Base-by-base conservation (phyloP, 2,113 vertebrate genomes). In the Toxotes jaculatrix region DNA sequence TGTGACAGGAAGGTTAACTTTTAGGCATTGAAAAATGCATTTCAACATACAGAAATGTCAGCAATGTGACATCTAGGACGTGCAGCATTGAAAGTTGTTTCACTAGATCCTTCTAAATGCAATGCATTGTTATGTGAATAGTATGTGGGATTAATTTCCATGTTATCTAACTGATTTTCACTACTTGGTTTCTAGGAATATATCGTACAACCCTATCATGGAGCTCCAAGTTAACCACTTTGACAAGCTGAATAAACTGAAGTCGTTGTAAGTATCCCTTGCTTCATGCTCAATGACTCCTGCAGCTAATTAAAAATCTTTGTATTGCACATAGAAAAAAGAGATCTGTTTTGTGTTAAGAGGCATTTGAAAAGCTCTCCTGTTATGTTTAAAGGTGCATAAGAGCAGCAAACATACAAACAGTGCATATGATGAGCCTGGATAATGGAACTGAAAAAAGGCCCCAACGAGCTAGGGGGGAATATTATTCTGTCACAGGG, bases 141-240 rank as follows among this genome's bases (percentile, higher is more conserved):
- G 47, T 21, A 45, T 53, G 38, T 64, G 3, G 1, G 0, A 65
- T n/a, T 7, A 0, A n/a, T 38, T 23, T 17, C 5, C 1, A n/a
- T 51, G 4, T 66, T 10, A 2, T 55, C n/a, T 23, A 38, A 13
- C 23, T 55, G 21, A 66, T 56, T 42, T 56, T 36, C 5, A 23
- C 4, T 7, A 4, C 14, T 31, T 4, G 4, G 1, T 45, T 38
- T 27, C 69, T 80, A 99, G 97, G 83, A 99, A 99, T 86, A 96
- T 99, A 92, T 99, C 98, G 2, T 95, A 97, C 88, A 99, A 99
- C 80, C 97, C 97, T 21, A 96, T 99, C 49, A 87, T 95, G 92
- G 95, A 97, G 92, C 95, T 99, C 81, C 96, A 96, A 83, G 88
- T 89, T 68, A 93, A 97, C 70, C 97, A 98, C 91, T 99, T 99